phyloP scores from a whole-genome alignment of 37 sponge, comb jelly and placozoan species.

The Diacarnus erythraeanus region DNA sequence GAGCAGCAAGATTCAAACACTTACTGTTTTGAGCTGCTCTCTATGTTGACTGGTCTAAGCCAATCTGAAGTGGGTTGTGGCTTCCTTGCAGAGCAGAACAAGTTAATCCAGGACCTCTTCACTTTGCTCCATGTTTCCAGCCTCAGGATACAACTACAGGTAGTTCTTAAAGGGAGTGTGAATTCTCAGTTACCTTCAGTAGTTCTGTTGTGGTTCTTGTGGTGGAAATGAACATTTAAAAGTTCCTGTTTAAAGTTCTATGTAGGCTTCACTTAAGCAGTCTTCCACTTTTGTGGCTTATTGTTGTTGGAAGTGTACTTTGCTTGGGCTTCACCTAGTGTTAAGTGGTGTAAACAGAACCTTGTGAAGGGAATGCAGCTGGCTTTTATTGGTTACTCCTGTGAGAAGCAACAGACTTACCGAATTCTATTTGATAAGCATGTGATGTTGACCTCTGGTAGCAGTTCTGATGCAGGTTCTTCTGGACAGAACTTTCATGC shows the following conservation, averaged over 20 bases:
- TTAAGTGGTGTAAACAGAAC: too few relatives aligned
- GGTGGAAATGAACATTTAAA: too few relatives aligned
- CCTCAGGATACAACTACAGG: conserved; percentile 83
- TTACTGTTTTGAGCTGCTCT: conserved; percentile 91
- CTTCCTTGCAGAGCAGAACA: conserved; percentile 79
- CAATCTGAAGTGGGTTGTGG: conserved; percentile 78
- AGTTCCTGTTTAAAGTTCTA: too few relatives aligned
- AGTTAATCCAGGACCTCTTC: conserved; percentile 82
- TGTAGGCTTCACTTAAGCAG: too few relatives aligned
- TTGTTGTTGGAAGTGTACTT: too few relatives aligned
- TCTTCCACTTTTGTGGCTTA: too few relatives aligned
- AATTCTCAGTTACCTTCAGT: too few relatives aligned
- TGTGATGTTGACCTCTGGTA: conserved; percentile 51
- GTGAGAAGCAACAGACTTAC: conserved; percentile 62
- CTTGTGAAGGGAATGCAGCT: conserved; percentile 60
- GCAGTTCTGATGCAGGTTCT: conserved; percentile 74
- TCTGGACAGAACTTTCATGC: too few relatives aligned
- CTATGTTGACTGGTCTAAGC: conserved; percentile 90
- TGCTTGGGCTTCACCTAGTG: too few relatives aligned
- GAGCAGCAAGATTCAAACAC: conserved; percentile 53
- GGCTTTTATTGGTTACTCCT: conserved; percentile 30
- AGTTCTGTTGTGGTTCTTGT: too few relatives aligned
- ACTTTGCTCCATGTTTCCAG: conserved; percentile 86
- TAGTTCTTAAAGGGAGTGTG: conserved; percentile 5
- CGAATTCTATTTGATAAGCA: conserved; percentile 77